Percentiles rank a stretch among this genome's conserved stretches.
Evolutionary conservation across 2,888 invertebrate species (phyloP).

Genomic region (Rhyacophila evoluta): DNA sequence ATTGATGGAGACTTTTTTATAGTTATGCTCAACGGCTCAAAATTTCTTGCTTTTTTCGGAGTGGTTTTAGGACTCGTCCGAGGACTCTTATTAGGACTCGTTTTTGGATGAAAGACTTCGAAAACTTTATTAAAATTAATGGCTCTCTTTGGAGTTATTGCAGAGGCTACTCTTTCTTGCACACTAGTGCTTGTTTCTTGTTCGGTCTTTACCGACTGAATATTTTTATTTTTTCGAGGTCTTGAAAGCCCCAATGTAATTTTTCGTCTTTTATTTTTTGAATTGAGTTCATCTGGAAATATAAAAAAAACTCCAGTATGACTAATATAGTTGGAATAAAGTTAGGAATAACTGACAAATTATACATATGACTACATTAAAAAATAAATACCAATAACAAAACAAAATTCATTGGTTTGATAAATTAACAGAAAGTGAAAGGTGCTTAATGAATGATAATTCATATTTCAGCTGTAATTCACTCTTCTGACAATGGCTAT

Average conservation of each 20-base stretch:
- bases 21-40: conserved; percentile 54
- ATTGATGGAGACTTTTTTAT: conserved; percentile 55
- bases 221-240: conserved; percentile 60
- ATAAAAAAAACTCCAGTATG: too few relatives aligned
- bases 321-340: too few relatives aligned
- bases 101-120: conserved; percentile 31
- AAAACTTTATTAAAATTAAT: conserved; percentile 41
- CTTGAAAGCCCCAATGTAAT: conserved; percentile 65
- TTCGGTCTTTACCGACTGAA: conserved; percentile 33
- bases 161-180: not conserved
- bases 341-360: too few relatives aligned
- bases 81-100: conserved; percentile 29
- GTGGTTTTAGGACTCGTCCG: conserved; percentile 45
- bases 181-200: conserved; percentile 28
- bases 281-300: conserved; percentile 35
- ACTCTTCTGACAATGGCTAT: too few relatives aligned
- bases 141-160: conserved; percentile 29
- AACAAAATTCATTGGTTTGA: too few relatives aligned
- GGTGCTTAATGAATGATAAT: too few relatives aligned
- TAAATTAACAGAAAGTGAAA: too few relatives aligned
- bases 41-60: conserved; percentile 50
- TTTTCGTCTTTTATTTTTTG: conserved; percentile 35
- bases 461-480: too few relatives aligned
- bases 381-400: too few relatives aligned
- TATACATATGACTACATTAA: too few relatives aligned